Evolutionary conservation across 1,140 invertebrate genomes (phyloP).

Genomic region (Cherax destructor): DNA sequence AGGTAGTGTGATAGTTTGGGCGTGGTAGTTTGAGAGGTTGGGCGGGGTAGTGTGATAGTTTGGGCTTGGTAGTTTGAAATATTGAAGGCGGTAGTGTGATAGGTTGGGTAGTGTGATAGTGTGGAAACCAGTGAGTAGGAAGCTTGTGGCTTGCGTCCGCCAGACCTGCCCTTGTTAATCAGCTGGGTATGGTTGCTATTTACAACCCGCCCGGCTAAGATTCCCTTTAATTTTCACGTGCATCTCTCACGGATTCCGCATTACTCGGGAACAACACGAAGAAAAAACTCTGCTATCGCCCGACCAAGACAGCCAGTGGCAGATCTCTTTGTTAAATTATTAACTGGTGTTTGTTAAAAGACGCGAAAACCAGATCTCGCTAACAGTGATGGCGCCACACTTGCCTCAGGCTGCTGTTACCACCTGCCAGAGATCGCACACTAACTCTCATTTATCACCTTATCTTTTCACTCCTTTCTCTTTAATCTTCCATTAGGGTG

Average conservation of each 20-base stretch:
- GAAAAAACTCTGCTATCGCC: too few relatives aligned
- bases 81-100: too few relatives aligned
- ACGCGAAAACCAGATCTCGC: conserved; percentile 10
- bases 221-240: not conserved
- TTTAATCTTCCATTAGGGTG: not conserved
- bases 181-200: not conserved
- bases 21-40: too few relatives aligned
- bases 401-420: conserved; percentile 1
- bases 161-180: conserved; percentile 16
- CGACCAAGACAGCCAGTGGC: not conserved
- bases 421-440: not conserved
- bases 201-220: not conserved
- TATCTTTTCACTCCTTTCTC: not conserved
- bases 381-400: not conserved
- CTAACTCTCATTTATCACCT: not conserved
- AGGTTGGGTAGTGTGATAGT: too few relatives aligned
- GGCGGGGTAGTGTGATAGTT: too few relatives aligned
- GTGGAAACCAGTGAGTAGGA: not conserved
- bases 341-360: not conserved
- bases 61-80: too few relatives aligned
- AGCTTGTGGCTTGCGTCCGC: not conserved
- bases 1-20: too few relatives aligned
- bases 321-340: not conserved
- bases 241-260: not conserved
- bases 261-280: too few relatives aligned